phyloP scores from a whole-genome alignment of 2,888 invertebrate genomes.

The Heliconius hortense region DNA sequence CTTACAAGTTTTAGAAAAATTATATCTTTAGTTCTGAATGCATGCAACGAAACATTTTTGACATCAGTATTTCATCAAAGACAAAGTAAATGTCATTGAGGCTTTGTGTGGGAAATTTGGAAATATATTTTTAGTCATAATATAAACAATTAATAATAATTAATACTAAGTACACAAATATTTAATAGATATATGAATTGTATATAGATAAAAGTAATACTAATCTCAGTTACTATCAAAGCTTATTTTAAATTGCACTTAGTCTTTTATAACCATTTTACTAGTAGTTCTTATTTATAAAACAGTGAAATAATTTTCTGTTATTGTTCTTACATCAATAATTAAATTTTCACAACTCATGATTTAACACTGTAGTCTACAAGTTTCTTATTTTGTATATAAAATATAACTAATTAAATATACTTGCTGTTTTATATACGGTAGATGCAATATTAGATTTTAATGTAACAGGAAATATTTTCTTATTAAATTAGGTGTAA shows the following conservation, averaged over 20 bases:
- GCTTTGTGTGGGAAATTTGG: conserved; percentile 39
- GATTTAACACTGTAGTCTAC: neutral
- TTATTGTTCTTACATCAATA: neutral
- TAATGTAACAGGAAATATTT: too few relatives aligned
- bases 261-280: neutral
- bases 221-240: neutral
- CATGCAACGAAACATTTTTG: conserved; percentile 23
- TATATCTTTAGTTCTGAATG: neutral
- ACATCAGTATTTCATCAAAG: conserved; percentile 14
- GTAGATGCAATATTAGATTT: too few relatives aligned
- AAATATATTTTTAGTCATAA: conserved; percentile 6
- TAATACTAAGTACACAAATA: neutral
- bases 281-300: neutral
- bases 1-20: neutral
- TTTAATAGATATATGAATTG: neutral
- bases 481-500: too few relatives aligned
- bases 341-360: neutral
- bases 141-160: neutral
- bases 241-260: neutral
- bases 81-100: conserved; percentile 27
- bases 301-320: neutral
- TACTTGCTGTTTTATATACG: too few relatives aligned
- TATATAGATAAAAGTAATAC: neutral
- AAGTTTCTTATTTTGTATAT: too few relatives aligned
- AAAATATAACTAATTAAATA: too few relatives aligned